phyloP scores from a whole-genome alignment of 2,888 invertebrate genomes.

The Eupsilia transversa region DNA sequence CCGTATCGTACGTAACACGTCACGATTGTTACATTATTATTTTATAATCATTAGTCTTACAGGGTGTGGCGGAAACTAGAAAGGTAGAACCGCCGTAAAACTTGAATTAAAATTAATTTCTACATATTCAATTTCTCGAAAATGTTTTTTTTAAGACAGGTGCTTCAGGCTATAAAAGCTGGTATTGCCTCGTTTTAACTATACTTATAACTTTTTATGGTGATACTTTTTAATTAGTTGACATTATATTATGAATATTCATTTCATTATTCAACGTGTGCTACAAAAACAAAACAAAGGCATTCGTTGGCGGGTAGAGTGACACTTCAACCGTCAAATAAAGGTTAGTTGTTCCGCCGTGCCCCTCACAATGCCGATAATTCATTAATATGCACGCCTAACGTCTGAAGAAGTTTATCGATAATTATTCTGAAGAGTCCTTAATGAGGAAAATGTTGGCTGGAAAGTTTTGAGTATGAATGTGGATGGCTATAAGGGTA shows the following conservation, averaged over 20 bases:
- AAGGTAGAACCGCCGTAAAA: neutral
- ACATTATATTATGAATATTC: conserved; percentile 40
- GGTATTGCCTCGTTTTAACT: conserved; percentile 2
- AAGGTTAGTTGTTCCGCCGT: conserved; percentile 35
- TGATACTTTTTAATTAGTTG: conserved; percentile 37
- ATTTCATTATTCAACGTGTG: conserved; percentile 24
- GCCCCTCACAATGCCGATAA: conserved; percentile 15
- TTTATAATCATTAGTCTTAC: conserved; percentile 18
- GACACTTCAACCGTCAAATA: conserved; percentile 37
- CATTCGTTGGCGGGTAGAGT: conserved; percentile 19
- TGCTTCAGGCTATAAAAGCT: conserved; percentile 18
- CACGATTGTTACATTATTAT: conserved; percentile 48
- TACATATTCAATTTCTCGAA: conserved; percentile 10
- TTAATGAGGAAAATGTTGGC: neutral
- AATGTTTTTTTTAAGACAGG: conserved; percentile 18
- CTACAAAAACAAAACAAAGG: conserved; percentile 17
- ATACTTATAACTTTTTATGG: conserved; percentile 20
- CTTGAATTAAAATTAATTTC: conserved; percentile 7
- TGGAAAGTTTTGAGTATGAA: neutral
- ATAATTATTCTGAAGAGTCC: conserved; percentile 12
- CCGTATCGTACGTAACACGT: conserved; percentile 54
- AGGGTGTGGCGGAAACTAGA: conserved; percentile 12
- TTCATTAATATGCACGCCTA: conserved; percentile 34
- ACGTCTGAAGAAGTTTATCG: neutral
- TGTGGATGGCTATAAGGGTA: neutral